Evolutionary conservation across 2,888 invertebrate genomes (phyloP), one percentile per base, ranked within the genome.

Genomic region (Drosophila lutescens): DNA sequence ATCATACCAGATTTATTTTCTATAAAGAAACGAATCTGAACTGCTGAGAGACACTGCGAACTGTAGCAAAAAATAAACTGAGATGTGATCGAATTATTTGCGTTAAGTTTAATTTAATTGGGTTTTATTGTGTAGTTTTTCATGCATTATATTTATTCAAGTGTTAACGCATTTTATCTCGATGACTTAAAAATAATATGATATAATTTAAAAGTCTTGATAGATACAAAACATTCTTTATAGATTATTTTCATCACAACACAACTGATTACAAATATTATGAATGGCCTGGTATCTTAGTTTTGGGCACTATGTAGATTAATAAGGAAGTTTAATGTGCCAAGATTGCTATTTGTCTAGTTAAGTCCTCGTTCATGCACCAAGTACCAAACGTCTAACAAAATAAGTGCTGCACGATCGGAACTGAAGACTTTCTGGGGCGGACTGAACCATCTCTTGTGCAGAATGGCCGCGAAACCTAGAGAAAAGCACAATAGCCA

Each of bases 401-500:
- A 17, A 23, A 2, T 3, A 32, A 10, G 10, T 4, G 10, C 38
- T 26, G 6, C 9, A n/a, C 65, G 38, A 40, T 36, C 34, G 41
- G 4, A 36, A 10, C 47, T 15, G 40, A 54, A 30, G 46, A 47
- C 34, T 34, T 36, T 47, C 65, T 15, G 38, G 7, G 17, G 23
- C 15, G 12, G 12, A 63, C 44, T 63, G 40, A 65, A 3, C 40
- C 38, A 34, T 20, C 54, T 54, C 9, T 54, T 15, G n/a, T 34
- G 44, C 32, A 65, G 46, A 40, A 40, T 38, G 23, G 46, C 46
- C 46, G 26, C 46, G 23, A 47, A 40, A 26, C 38, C 17, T 9
- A 47, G 46, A 55, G 66, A 66, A 66, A 66, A 55, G 66, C 23
- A 15, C 36, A 38, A 32, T 15, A 20, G 23, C 26, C 55, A 30